Base-by-base conservation (phyloP, 2,888 invertebrate genomes). In the Parnassius mnemosyne region DNA sequence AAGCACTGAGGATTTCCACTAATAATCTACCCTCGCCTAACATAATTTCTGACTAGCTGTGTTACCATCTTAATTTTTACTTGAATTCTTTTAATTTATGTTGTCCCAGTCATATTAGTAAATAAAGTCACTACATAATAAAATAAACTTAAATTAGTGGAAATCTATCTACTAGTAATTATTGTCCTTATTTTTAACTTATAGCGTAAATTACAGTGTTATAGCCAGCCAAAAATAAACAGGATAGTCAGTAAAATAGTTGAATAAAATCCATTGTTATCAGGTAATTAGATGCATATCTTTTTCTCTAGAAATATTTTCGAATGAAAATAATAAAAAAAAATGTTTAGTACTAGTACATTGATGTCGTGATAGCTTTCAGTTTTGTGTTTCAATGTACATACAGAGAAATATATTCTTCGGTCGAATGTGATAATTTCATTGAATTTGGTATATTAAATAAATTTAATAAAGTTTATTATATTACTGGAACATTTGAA, bases 221-320 rank as follows among this genome's bases (percentile, higher is more conserved):
- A 83, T 84, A 83, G 85, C 66, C 73, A 76, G 77, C 70, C 64
- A 67, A 63, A 68, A 65, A 63, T 71, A 71, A 68, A 58, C 59
- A 53, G 64, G 64, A 81, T 85, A 85, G 80, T 74, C 74, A 70
- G 78, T 74, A 78, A 75, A 79, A 84, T 87, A 87, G 85, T 82
- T 81, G 79, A 82, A 71, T 74, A 72, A 74, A 78, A 75, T 71
- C 78, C 74, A 84, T 82, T 86, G 83, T 88, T 87, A 87, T 86
- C 88, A 85, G 79, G 77, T 85, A 83, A 82, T 87, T 90, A 90
- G 90, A 89, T 85, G 90, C 90, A 91, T 91, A 91, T 91, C 90
- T 82, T 89, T 89, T 87, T 87, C 85, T 87, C 84, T 91, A 91
- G 89, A 81, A 78, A 83, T 89, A 88, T 88, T 90, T 89, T 89